phyloP scores from a whole-genome alignment of 2,113 vertebrate genomes.

The Arvicanthis niloticus region DNA sequence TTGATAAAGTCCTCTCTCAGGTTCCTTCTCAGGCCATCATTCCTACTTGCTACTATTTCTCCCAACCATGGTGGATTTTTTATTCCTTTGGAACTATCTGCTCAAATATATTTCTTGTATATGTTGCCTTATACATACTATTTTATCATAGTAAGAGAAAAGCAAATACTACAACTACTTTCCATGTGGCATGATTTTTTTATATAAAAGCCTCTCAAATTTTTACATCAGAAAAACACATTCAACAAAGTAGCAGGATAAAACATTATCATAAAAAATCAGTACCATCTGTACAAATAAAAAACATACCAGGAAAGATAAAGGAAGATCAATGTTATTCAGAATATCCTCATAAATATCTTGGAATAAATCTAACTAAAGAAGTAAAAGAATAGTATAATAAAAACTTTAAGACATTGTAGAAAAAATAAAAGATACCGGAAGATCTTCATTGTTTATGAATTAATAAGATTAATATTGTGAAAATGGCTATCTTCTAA shows the following conservation, averaged over 20 bases:
- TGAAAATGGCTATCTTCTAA: not conserved
- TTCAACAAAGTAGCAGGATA: not conserved
- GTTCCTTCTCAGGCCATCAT: no score
- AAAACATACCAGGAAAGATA: not conserved
- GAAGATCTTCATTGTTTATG: not conserved
- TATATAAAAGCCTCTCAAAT: not conserved
- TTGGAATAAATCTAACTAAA: not conserved
- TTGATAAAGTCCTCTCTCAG: not conserved
- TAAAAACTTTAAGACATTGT: not conserved
- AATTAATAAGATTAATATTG: not conserved
- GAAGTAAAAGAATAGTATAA: not conserved
- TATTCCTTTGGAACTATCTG: not conserved
- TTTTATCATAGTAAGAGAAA: not conserved
- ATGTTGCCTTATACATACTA: not conserved
- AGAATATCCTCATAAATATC: not conserved
- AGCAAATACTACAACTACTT: not conserved
- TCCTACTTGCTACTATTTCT: no score
- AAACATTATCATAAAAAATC: not conserved
- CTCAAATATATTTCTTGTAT: not conserved
- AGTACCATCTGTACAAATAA: not conserved
- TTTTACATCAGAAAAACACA: not conserved
- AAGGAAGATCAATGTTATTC: not conserved
- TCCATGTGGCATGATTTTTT: not conserved
- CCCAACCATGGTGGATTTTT: not conserved
- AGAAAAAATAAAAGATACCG: not conserved